These are phyloP conservation scores for Lissocephala sabroskyi DNA, from an alignment of 2,888 invertebrate genomes.

Conservation along the genomic window DNA sequence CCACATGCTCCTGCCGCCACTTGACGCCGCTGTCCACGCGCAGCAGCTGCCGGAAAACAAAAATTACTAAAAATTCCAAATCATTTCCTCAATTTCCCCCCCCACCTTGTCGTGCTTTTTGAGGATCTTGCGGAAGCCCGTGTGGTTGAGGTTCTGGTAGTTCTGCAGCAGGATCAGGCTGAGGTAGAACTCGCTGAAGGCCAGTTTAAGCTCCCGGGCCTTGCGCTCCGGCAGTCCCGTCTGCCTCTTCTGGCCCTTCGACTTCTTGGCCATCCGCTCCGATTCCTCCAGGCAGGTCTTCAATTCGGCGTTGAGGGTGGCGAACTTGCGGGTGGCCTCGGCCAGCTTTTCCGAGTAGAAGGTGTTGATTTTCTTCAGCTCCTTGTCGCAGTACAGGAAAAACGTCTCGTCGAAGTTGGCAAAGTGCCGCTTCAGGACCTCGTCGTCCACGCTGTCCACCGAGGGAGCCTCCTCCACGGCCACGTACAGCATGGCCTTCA, in stretches of 20 bases:
- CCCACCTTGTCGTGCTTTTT: conserved; percentile 98
- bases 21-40: conserved; percentile 88
- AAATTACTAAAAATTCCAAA: conserved; percentile 24
- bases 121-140: conserved; percentile 98
- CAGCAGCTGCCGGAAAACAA: conserved; percentile 76
- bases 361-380: conserved; percentile 96
- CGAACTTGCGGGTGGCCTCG: conserved; percentile 96
- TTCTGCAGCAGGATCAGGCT: conserved; percentile 97
- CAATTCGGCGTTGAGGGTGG: conserved; percentile 90
- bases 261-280: conserved; percentile 71
- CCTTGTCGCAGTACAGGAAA: conserved; percentile 95
- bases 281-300: conserved; percentile 77
- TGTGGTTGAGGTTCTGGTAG: conserved; percentile 98
- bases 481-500: conserved; percentile 95
- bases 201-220: conserved; percentile 93
- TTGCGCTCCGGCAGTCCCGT: conserved; percentile 82
- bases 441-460: conserved; percentile 90
- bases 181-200: conserved; percentile 98
- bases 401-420: conserved; percentile 96
- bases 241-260: conserved; percentile 73
- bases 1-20: conserved; percentile 94
- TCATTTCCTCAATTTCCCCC: too few species aligned
- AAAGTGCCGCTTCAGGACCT: conserved; percentile 88
- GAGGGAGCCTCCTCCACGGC: conserved; percentile 94
- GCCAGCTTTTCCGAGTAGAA: conserved; percentile 98